phyloP scores from a whole-genome alignment of 1,140 invertebrate species.

The Caenorhabditis remanei region DNA sequence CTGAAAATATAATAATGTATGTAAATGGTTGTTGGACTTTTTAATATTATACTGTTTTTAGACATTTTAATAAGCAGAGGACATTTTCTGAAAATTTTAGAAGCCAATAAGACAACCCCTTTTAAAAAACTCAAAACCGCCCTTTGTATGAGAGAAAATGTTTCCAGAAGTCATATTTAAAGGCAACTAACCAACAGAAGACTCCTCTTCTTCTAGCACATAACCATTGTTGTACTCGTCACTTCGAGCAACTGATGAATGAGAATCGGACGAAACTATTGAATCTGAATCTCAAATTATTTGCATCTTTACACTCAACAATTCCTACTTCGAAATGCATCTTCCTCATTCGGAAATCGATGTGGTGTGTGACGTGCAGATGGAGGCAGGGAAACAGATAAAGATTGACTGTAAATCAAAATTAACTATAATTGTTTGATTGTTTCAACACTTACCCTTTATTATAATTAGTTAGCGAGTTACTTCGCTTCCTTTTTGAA shows the following conservation, averaged over 20 bases:
- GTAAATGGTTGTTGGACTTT: too few relatives aligned
- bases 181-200: neutral
- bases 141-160: too few relatives aligned
- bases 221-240: slow-evolving; percentile 56
- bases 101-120: too few relatives aligned
- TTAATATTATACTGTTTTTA: too few relatives aligned
- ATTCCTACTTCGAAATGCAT: slow-evolving; percentile 22
- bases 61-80: too few relatives aligned
- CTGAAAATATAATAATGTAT: neutral
- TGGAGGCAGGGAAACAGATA: slow-evolving; percentile 62
- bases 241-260: slow-evolving; percentile 59
- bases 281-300: neutral
- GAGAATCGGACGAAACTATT: slow-evolving; percentile 50
- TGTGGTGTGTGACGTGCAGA: slow-evolving; percentile 62
- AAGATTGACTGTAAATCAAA: slow-evolving; percentile 48
- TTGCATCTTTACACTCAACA: neutral
- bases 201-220: slow-evolving; percentile 57
- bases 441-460: slow-evolving; percentile 42
- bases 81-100: too few relatives aligned
- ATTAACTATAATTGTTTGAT: neutral
- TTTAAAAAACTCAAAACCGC: too few relatives aligned
- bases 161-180: too few relatives aligned
- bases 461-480: slow-evolving; percentile 63
- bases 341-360: slow-evolving; percentile 59
- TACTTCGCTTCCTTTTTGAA: slow-evolving; percentile 60